Conservation (phyloP, 2,797 vertebrate species). For the Emydoidea blandingii region DNA sequence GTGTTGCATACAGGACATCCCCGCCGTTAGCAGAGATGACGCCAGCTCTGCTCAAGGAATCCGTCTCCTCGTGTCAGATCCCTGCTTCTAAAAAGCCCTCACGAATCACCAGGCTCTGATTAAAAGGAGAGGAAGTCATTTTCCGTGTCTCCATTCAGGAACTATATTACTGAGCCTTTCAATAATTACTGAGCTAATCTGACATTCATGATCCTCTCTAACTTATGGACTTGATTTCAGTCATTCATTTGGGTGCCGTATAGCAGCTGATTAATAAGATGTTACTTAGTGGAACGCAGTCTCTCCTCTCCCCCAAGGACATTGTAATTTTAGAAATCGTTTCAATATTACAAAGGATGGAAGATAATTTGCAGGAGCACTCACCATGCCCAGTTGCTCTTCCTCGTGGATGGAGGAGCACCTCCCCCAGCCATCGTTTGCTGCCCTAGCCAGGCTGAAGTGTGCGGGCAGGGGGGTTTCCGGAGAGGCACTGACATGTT, state of each 20-base stretch:
- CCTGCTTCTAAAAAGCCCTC: background rate
- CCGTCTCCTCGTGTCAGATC: fast-evolving
- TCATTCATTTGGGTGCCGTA: conserved; percentile 22
- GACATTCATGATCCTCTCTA: conserved; percentile 57
- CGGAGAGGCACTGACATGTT: background rate
- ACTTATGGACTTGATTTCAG: conserved; percentile 33
- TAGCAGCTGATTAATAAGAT: conserved; percentile 55
- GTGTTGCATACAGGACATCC: background rate
- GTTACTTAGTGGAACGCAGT: conserved; percentile 45
- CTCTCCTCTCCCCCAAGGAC: conserved; percentile 48
- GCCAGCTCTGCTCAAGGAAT: background rate
- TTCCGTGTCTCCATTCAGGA: conserved; percentile 43
- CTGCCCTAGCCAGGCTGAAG: background rate
- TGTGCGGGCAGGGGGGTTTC: fast-evolving
- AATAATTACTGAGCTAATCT: conserved; percentile 70
- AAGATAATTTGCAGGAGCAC: conserved; percentile 20
- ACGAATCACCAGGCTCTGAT: background rate
- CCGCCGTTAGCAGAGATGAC: background rate
- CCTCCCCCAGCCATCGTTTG: background rate
- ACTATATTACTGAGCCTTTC: conserved; percentile 38
- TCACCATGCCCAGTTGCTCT: background rate
- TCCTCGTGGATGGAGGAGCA: background rate
- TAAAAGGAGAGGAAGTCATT: conserved; percentile 37
- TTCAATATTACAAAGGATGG: conserved; percentile 34
- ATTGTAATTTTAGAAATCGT: conserved; percentile 24